Conservation (phyloP, 1,140 invertebrate genomes). For the Leguminivora glycinivorella region DNA sequence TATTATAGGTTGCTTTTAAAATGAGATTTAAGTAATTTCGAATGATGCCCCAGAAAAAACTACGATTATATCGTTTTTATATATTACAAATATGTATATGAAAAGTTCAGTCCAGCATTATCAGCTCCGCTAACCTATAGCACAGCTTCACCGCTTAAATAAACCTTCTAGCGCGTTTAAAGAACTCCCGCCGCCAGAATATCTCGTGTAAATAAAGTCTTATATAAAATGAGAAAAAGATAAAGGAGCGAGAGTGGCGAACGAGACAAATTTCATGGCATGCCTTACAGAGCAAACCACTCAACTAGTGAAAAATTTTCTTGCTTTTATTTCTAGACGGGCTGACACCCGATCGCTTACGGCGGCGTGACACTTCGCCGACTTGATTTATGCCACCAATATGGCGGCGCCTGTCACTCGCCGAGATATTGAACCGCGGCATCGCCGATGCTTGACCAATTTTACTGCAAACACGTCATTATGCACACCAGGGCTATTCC, state of each 20-base stretch:
- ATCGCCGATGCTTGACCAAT: constrained; percentile 55
- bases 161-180: constrained; percentile 3
- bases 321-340: constrained; percentile 72
- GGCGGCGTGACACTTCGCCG: constrained; percentile 65
- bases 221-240: constrained; percentile 35
- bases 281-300: constrained; percentile 67
- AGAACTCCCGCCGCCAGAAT: constrained; percentile 10
- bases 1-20: no score
- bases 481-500: neutral
- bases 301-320: constrained; percentile 68
- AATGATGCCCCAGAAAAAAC: no score
- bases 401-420: constrained; percentile 71
- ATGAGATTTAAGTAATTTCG: no score
- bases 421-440: constrained; percentile 61
- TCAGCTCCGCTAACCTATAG: neutral
- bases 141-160: neutral
- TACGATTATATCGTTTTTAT: no score
- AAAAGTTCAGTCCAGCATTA: neutral
- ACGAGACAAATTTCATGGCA: constrained; percentile 66
- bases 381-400: constrained; percentile 78
- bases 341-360: constrained; percentile 75
- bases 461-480: constrained; percentile 16
- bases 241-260: constrained; percentile 40
- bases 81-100: neutral
- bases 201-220: constrained; percentile 24